Evolutionary conservation across 2,797 vertebrate genomes (phyloP).

Genomic region (Emys orbicularis): DNA sequence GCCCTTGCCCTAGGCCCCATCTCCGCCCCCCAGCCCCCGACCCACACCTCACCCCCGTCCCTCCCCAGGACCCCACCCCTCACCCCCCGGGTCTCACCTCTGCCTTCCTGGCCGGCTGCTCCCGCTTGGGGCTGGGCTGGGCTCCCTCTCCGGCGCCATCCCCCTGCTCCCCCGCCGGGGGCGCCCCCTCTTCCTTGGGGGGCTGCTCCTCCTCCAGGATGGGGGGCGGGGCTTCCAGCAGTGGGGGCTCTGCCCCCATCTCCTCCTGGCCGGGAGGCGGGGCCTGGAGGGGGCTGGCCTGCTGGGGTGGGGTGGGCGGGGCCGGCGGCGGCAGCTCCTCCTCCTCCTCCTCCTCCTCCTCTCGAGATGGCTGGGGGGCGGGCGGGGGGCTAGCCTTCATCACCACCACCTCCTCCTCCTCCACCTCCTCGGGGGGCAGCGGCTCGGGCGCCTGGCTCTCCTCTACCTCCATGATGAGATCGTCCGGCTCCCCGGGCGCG

Average conservation of each 20-base stretch:
- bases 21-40: constrained; percentile 3
- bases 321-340: background rate
- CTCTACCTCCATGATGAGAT: background rate
- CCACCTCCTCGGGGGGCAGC: constrained; percentile 69
- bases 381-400: background rate
- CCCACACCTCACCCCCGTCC: constrained; percentile 52
- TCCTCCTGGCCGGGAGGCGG: constrained; percentile 26
- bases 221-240: background rate
- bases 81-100: background rate
- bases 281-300: background rate
- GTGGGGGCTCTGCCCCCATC: background rate
- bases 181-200: background rate
- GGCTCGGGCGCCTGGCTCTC: constrained; percentile 77
- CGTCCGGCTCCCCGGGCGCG: background rate
- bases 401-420: constrained; percentile 37
- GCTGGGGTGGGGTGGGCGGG: background rate
- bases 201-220: constrained; percentile 34
- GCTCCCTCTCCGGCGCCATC: background rate
- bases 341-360: background rate
- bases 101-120: background rate
- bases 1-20: background rate
- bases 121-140: fast-evolving
- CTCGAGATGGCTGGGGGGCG: too few species aligned
- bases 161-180: background rate
- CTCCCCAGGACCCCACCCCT: background rate